Base-by-base conservation (phyloP, 2,113 vertebrate genomes). In the Bos indicus region DNA sequence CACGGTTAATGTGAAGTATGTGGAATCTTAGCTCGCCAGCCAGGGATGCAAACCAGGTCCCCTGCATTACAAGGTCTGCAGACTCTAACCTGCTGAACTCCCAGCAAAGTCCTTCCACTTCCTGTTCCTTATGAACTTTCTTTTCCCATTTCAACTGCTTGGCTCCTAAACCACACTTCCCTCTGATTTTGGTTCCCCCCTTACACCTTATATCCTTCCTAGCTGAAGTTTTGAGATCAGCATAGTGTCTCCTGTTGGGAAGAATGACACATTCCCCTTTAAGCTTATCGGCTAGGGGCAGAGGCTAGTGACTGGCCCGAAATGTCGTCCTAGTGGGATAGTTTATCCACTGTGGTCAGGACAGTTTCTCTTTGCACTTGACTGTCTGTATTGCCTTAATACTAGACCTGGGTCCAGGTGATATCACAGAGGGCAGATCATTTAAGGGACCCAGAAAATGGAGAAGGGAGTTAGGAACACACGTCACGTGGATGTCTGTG, bases 391-490 rank as follows among this genome's bases (percentile, higher is more conserved):
- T 71, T 2, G 6, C 51, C 16, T 83, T 83, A 13, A 7, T 28
- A 11, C 6, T 16, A 14, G 51, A 10, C 30, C 23, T 36, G 21
- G n/a, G n/a, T 71, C 4, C 64, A 36, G 85, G 21, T 57, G 59
- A 80, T 21, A 3, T n/a, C 3, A 1, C 3, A 2, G 36, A 9
- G 21, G 16, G 7, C 23, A 59, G 26, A 59, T 10, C 2, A 0
- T 40, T 19, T 1, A 30, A 77, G 19, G 67, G 2, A 23, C 64
- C 15, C n/a, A 26, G 21, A 48, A 48, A 43, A 43, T 23, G 21
- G 33, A n/a, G 10, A 74, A 88, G n/a, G 7, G 21, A 19, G 16
- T 54, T 74, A 7, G 21, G 36, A 40, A 28, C 17, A 5, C 17
- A 26, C 30, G 8, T 3, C n/a, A 19, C 33, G 3, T 83, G 33